Evolutionary conservation across 2,113 vertebrate genomes (phyloP), one percentile per base, ranked within the genome.

Genomic region (Sarotherodon lohbergeri): DNA sequence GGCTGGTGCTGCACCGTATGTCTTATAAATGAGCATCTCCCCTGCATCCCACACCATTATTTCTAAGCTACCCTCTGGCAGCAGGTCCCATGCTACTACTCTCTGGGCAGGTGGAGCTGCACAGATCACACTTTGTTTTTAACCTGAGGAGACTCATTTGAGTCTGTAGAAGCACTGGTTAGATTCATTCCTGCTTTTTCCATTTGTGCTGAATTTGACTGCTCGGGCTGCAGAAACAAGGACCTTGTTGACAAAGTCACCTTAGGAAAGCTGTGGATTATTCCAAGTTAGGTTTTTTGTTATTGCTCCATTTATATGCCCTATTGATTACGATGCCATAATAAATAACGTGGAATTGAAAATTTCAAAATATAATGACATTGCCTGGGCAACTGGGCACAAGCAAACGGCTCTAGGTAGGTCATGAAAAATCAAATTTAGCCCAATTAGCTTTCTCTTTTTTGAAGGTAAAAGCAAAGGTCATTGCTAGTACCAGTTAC

Each of bases 1-100:
- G 71, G 56, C 19, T 80, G 34, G 19, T n/a, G 63, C 56, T 27
- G 17, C 39, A 9, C 66, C 11, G 48, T 66, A 48, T 54, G 73
- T 76, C 84, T 87, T 87, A 48, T 84, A 90, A 88, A 88, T 34
- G 82, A 85, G 79, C 84, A 46, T 34, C 81, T 78, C 87, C 32
- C 48, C 19, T 16, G 79, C 80, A 83, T 81, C 80, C 46, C 46
- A 7, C 55, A 7, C 80, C 59, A 83, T 89, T 89, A 80, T 57
- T 78, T 83, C 85, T 59, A 32, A 80, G 59, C 80, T 52, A 29
- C 61, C 78, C 61, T 76, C 22, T 59, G 79, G 82, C 89, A 50
- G 56, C 36, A 10, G 39, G 10, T 73, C 84, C 32, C 73, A 11
- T 19, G 68, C 71, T 83, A 39, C 29, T 57, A 39, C 22, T 57